Percentiles rank a stretch among this genome's conserved stretches.
These are phyloP conservation scores for Chlorops oryzae DNA, from an alignment of 1,140 invertebrate species.

Conservation along the genomic window DNA sequence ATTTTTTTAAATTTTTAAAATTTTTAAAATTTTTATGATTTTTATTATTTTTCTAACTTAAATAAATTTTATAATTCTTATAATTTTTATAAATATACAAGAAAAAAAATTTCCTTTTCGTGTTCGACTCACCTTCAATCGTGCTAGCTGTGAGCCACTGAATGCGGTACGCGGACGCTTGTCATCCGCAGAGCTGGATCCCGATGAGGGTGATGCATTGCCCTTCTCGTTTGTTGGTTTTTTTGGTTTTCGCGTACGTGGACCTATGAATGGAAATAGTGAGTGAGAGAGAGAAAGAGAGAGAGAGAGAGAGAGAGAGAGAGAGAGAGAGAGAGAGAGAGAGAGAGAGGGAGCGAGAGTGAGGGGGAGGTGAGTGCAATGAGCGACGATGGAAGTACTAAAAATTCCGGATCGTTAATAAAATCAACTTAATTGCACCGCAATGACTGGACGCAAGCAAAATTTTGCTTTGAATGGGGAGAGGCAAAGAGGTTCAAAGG, in stretches of 20 bases:
- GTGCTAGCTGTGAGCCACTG: constrained; percentile 86
- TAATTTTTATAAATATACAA: too few relatives aligned
- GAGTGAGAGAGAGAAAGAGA: too few relatives aligned
- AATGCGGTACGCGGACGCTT: constrained; percentile 97
- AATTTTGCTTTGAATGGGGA: background rate
- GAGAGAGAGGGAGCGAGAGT: background rate
- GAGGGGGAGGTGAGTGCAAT: background rate
- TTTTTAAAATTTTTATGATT: too few relatives aligned
- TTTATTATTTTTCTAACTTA: too few relatives aligned
- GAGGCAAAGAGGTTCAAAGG: constrained; percentile 2
- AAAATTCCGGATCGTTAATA: constrained; percentile 43
- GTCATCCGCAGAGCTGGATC: constrained; percentile 61
- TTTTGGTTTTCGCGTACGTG: constrained; percentile 78
- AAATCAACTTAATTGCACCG: constrained; percentile 22
- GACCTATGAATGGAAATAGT: constrained; percentile 73
- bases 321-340: background rate
- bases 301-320: background rate
- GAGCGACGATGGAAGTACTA: constrained; percentile 20
- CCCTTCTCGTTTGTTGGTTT: constrained; percentile 49
- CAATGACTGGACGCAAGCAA: constrained; percentile 17
- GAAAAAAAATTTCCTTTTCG: background rate
- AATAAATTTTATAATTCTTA: too few relatives aligned
- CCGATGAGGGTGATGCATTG: constrained; percentile 7
- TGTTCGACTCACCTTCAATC: constrained; percentile 67
- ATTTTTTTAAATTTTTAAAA: too few relatives aligned